Percentiles rank a stretch among this genome's conserved stretches.
Conservation (phyloP, 2,113 vertebrate species). For the Prochilodus magdalenae region DNA sequence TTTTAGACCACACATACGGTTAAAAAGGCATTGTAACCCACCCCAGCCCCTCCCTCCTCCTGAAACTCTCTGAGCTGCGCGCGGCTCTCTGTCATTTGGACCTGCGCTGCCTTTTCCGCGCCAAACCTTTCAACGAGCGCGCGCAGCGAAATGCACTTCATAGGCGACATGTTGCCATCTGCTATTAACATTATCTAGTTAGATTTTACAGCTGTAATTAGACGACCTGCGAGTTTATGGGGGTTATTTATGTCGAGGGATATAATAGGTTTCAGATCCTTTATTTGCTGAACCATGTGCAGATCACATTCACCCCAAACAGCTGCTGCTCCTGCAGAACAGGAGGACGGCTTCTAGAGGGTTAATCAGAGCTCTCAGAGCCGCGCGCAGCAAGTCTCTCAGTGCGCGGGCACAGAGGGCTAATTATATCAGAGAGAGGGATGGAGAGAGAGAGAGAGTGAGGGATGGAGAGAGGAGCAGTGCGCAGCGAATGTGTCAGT, state of each 20-base stretch:
- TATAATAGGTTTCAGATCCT: conserved; percentile 57
- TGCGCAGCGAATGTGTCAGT: background rate
- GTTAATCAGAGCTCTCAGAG: conserved; percentile 49
- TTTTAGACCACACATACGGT: conserved; percentile 23
- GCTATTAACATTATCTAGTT: conserved; percentile 61
- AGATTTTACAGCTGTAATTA: conserved; percentile 61
- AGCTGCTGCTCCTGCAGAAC: conserved; percentile 51
- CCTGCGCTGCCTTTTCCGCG: conserved; percentile 13
- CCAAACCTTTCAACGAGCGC: conserved; percentile 10
- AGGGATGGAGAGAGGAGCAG: background rate
- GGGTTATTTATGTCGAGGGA: conserved; percentile 56
- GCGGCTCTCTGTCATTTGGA: conserved; percentile 38
- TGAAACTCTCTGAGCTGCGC: background rate
- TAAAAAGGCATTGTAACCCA: conserved; percentile 16
- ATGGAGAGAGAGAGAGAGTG: background rate
- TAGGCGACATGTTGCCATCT: conserved; percentile 50
- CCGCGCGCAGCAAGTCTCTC: too few species aligned
- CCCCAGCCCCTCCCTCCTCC: conserved; percentile 4
- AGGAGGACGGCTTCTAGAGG: conserved; percentile 29
- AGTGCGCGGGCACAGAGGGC: too few species aligned
- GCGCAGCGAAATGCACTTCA: conserved; percentile 39
- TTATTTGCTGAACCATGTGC: conserved; percentile 58
- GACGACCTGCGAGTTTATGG: conserved; percentile 56
- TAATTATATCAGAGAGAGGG: background rate
- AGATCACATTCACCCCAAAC: conserved; percentile 54